These are phyloP conservation scores for Ophion ventricosus DNA, from an alignment of 2,888 invertebrate species.

Conservation along the genomic window DNA sequence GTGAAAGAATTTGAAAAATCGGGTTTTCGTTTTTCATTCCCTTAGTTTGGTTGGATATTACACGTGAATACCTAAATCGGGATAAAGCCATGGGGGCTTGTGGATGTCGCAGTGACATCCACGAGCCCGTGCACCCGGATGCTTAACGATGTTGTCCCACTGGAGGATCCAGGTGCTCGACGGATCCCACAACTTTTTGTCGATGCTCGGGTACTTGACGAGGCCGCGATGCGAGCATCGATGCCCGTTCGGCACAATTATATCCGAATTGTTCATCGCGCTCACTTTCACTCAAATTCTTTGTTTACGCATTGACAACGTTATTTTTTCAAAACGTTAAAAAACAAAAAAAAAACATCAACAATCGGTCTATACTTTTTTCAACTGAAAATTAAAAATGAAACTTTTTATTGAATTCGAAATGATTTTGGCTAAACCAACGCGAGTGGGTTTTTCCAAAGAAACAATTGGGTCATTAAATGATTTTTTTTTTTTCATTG, in stretches of 20 bases:
- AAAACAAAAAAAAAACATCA: neutral
- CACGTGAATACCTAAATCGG: slow-evolving; percentile 77
- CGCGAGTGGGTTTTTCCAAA: no score
- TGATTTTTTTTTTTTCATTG: no score
- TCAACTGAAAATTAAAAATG: neutral
- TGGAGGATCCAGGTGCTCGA: slow-evolving; percentile 85
- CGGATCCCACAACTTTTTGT: slow-evolving; percentile 83
- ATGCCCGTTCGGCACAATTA: slow-evolving; percentile 74
- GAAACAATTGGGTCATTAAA: no score
- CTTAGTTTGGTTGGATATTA: neutral
- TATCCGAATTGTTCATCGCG: slow-evolving; percentile 74
- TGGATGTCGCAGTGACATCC: slow-evolving; percentile 83
- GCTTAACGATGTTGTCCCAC: slow-evolving; percentile 85
- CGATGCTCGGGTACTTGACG: slow-evolving; percentile 81
- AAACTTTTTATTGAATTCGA: neutral
- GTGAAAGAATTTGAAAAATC: neutral
- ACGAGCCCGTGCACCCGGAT: slow-evolving; percentile 83
- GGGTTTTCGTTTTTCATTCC: neutral
- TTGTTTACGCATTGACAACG: slow-evolving; percentile 21
- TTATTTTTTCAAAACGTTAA: neutral
- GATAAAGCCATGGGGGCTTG: slow-evolving; percentile 81
- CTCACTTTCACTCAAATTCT: slow-evolving; percentile 48
- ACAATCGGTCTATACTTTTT: neutral
- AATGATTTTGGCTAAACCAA: no score
- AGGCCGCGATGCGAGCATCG: slow-evolving; percentile 80